Percentiles rank a stretch among this genome's conserved stretches.
phyloP scores from a whole-genome alignment of 1,140 invertebrate species.

The Sycobia sp. region DNA sequence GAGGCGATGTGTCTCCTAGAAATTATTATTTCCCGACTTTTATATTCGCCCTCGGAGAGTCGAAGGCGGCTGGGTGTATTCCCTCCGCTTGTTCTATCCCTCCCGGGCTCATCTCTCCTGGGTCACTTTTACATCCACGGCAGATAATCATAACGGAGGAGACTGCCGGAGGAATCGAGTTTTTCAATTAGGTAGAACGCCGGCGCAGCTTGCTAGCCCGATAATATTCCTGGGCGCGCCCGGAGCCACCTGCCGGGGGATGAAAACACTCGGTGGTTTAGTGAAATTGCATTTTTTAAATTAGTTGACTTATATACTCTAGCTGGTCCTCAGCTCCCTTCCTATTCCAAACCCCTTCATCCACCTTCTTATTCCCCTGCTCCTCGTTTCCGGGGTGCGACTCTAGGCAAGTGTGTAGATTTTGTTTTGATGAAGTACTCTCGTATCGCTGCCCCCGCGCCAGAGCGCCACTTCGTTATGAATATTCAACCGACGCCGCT shows the following conservation, averaged over 20 bases:
- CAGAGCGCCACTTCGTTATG: not conserved
- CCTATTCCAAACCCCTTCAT: no score
- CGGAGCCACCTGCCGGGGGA: not conserved
- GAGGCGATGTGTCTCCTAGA: no score
- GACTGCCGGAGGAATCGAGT: slow-evolving; percentile 15
- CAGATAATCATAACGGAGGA: not conserved
- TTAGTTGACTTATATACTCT: slow-evolving; percentile 3
- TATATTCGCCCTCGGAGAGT: not conserved
- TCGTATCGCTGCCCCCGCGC: no score
- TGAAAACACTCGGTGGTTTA: not conserved
- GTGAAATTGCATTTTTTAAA: slow-evolving; percentile 14
- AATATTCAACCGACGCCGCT: slow-evolving; percentile 6
- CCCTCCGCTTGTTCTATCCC: not conserved
- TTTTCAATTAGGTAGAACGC: slow-evolving; percentile 24
- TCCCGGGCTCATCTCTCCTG: not conserved
- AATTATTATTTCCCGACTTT: slow-evolving; percentile 3
- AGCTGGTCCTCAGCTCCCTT: not conserved
- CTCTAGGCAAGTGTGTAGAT: not conserved
- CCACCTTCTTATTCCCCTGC: no score
- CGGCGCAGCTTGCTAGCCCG: not conserved
- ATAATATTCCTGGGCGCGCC: slow-evolving; percentile 10
- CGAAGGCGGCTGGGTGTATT: not conserved
- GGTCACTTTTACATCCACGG: not conserved
- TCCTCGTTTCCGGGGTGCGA: no score
- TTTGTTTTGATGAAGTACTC: no score